phyloP scores from a whole-genome alignment of 1,140 invertebrate genomes.

The Antheraea pernyi region DNA sequence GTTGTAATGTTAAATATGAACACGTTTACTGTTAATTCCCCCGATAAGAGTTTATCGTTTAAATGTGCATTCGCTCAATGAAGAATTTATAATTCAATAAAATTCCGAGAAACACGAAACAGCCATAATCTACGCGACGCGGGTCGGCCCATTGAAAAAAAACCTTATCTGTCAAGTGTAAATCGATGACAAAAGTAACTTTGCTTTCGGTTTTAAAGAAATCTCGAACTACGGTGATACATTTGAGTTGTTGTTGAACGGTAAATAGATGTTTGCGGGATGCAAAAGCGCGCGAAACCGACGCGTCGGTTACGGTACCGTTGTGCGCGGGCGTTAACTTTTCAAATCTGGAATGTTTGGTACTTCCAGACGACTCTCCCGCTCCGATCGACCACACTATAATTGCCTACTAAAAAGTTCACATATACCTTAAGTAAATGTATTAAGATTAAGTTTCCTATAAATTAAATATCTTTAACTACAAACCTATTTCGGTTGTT shows the following conservation, averaged over 20 bases:
- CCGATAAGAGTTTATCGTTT: constrained; percentile 9
- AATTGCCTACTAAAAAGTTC: neutral
- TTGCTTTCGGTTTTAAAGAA: neutral
- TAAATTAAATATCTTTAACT: neutral
- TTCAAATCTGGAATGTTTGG: constrained; percentile 57
- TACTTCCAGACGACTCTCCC: constrained; percentile 28
- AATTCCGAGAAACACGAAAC: constrained; percentile 14
- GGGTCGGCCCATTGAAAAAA: constrained; percentile 9
- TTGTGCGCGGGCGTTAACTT: constrained; percentile 31
- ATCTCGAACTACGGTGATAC: constrained; percentile 7
- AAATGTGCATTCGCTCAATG: neutral
- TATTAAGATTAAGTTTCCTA: neutral
- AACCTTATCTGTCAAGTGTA: constrained; percentile 17
- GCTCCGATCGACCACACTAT: constrained; percentile 23
- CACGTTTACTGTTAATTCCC: neutral
- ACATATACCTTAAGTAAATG: neutral
- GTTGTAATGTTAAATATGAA: neutral
- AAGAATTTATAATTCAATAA: constrained; percentile 4
- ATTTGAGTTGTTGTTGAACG: neutral
- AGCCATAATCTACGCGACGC: constrained; percentile 7
- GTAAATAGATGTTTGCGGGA: constrained; percentile 10
- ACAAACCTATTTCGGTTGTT: neutral
- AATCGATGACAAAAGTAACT: constrained; percentile 10
- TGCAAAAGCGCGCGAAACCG: constrained; percentile 55
- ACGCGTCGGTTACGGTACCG: constrained; percentile 53